phyloP scores from a whole-genome alignment of 2,888 invertebrate genomes.

The Vanessa cardui region DNA sequence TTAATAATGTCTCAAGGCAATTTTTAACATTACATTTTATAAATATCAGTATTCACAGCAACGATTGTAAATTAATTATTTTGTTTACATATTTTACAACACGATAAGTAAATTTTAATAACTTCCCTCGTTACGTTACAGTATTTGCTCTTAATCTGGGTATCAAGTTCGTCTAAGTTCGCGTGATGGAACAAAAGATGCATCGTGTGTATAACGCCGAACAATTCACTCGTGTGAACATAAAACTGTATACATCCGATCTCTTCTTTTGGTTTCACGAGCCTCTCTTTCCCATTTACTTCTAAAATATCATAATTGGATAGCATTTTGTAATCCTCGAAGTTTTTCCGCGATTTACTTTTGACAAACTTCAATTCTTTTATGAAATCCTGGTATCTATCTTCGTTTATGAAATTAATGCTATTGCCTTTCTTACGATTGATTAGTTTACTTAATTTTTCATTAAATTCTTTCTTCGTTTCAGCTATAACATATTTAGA shows the following conservation, averaged over 20 bases:
- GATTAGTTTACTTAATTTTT: slow-evolving; percentile 56
- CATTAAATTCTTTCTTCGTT: slow-evolving; percentile 62
- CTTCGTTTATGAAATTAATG: slow-evolving; percentile 54
- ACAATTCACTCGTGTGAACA: slow-evolving; percentile 60
- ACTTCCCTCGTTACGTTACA: slow-evolving; percentile 71
- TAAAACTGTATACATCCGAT: slow-evolving; percentile 58
- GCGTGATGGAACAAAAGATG: slow-evolving; percentile 67
- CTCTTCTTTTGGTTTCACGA: slow-evolving; percentile 59
- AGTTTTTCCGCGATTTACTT: slow-evolving; percentile 54
- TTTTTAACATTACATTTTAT: too few species aligned
- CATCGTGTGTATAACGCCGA: slow-evolving; percentile 66
- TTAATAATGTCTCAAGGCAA: too few species aligned
- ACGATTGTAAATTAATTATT: not conserved
- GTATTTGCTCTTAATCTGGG: slow-evolving; percentile 63
- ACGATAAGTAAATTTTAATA: slow-evolving; percentile 64
- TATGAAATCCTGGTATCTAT: slow-evolving; percentile 62
- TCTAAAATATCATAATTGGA: slow-evolving; percentile 62
- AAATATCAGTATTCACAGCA: too few species aligned
- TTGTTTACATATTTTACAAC: slow-evolving; percentile 58
- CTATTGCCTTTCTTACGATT: slow-evolving; percentile 63
- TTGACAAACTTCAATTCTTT: slow-evolving; percentile 59
- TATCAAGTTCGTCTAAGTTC: slow-evolving; percentile 57
- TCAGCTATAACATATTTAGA: slow-evolving; percentile 47
- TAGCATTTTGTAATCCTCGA: slow-evolving; percentile 65
- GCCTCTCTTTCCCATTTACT: slow-evolving; percentile 53